Evolutionary conservation across 2,888 invertebrate genomes (phyloP).

Genomic region (Tenthredo distinguenda): DNA sequence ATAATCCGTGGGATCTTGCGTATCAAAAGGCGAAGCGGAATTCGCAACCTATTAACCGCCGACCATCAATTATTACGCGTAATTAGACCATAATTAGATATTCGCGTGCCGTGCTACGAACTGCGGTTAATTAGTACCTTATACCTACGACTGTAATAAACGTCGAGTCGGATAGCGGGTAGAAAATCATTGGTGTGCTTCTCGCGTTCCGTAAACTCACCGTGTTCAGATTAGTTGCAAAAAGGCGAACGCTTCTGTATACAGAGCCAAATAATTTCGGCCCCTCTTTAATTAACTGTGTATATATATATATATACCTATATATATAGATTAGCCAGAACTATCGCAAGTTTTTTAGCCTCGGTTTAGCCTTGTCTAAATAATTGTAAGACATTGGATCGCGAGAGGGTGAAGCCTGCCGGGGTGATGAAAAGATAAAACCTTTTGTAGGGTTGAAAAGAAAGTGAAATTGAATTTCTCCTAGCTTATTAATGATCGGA

Average conservation of each 20-base stretch:
- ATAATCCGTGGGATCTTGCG: not conserved
- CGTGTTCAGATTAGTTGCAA: too few species aligned
- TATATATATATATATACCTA: too few species aligned
- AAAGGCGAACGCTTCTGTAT: too few species aligned
- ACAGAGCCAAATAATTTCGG: too few species aligned
- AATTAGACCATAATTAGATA: conserved; percentile 1
- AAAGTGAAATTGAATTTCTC: not conserved
- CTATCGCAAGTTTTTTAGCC: too few species aligned
- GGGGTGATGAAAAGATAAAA: not conserved
- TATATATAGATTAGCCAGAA: too few species aligned
- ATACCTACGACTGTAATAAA: not conserved
- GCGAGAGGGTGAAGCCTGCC: not conserved
- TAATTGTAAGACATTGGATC: not conserved
- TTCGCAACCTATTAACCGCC: not conserved
- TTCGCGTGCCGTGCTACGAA: not conserved
- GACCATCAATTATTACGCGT: not conserved
- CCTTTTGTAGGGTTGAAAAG: not conserved
- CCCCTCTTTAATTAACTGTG: too few species aligned
- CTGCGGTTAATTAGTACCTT: conserved; percentile 8
- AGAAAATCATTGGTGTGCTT: not conserved
- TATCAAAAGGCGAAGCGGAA: not conserved
- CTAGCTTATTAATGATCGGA: not conserved
- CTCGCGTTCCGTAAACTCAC: not conserved
- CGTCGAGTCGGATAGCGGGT: not conserved
- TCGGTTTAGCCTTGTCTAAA: not conserved